Evolutionary conservation across 1,140 invertebrate genomes (phyloP), one percentile per base, ranked within the genome.

Genomic region (Trichomalopsis sarcophagae): DNA sequence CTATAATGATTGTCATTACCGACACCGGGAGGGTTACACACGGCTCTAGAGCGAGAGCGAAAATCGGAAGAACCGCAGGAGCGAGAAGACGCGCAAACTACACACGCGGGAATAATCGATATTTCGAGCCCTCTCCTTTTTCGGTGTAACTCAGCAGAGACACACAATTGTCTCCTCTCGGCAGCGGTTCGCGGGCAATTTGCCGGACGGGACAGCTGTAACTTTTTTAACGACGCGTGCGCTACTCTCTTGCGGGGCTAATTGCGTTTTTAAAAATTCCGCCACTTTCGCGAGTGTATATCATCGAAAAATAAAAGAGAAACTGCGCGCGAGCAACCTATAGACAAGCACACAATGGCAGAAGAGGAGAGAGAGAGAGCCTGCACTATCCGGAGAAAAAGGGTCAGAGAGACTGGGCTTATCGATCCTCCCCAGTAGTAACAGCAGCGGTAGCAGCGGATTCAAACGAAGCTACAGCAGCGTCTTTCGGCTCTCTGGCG

Each of bases 1-100:
- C 88, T 89, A 90, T 92, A 92, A 92, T 92, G 91, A 92, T 91
- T 91, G 90, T 92, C 91, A 92, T 92, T 92, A 92, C 91, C 89
- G 90, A 88, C 90, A 88, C 90, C 87, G 88, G 87, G 87, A 88
- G 88, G 88, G 88, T 87, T 89, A 90, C 23, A 71, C 40, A 44
- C 40, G 10, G 88, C 86, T 86, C 84, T 23, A 23, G 68, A 78
- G 76, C 68, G 3, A 69, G 10, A 84, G 84, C 81, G 74, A 87
- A 84, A 78, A 84, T 84, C 82, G 75, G 76, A 79, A 71, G 82
- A 78, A 73, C 82, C 82, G 62, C 44, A 62, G 27, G 33, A 50
- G 55, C 14, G 79, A 82, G 81, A 62, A 79, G 69, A 73, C 27
- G 27, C 69, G 69, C 69, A 30, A 30, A 36, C 69, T 55, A 23